phyloP scores from a whole-genome alignment of 2,888 invertebrate genomes.

The Drosophila mercatorum region DNA sequence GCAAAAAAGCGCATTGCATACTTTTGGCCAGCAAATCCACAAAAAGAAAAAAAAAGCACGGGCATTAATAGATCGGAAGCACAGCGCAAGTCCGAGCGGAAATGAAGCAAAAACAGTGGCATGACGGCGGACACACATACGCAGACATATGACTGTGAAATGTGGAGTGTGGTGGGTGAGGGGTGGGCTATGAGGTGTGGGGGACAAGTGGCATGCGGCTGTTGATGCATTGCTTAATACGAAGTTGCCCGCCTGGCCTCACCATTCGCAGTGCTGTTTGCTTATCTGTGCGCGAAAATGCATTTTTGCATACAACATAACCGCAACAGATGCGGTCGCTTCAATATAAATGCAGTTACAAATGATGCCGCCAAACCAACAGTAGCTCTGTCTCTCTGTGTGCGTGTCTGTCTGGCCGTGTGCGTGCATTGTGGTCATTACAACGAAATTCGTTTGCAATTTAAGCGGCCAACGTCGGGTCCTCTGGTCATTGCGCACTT shows the following conservation, averaged over 20 bases:
- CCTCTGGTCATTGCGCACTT: conserved; percentile 39
- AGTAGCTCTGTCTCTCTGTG: conserved; percentile 6
- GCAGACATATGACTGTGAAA: background rate
- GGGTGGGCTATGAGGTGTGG: background rate
- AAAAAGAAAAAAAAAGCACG: conserved; percentile 22
- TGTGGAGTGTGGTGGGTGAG: background rate
- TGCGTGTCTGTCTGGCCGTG: conserved; percentile 3
- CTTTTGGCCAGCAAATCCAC: conserved; percentile 28
- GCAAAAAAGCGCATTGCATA: conserved; percentile 45
- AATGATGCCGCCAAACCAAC: conserved; percentile 59
- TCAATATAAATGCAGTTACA: conserved; percentile 81
- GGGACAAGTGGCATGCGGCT: conserved; percentile 28
- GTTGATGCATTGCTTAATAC: conserved; percentile 63
- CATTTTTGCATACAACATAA: conserved; percentile 81
- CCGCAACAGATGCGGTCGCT: conserved; percentile 81
- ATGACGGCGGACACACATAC: background rate
- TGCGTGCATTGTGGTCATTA: conserved; percentile 71
- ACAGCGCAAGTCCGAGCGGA: conserved; percentile 62
- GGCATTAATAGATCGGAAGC: conserved; percentile 76
- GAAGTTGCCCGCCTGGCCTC: conserved; percentile 34
- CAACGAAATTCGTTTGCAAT: conserved; percentile 76
- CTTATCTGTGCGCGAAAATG: conserved; percentile 81
- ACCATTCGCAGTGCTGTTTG: conserved; percentile 48
- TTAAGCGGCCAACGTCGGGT: conserved; percentile 41
- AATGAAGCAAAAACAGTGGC: conserved; percentile 60